Conservation (phyloP, 35 echinoderm and acorn worm genomes). For the Ptychodera flava region DNA sequence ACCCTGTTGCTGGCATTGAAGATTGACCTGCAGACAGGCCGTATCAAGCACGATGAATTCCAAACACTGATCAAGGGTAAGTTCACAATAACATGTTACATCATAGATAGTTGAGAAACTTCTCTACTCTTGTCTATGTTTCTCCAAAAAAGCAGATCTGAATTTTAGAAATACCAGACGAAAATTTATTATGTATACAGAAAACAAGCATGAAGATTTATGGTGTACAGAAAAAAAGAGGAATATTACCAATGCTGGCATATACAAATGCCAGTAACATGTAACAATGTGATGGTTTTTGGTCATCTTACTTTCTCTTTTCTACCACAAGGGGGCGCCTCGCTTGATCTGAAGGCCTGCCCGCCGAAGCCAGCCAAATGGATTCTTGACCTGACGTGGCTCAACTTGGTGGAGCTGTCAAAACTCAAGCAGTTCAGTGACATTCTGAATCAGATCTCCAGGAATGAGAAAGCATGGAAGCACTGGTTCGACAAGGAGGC, state of each 20-base stretch:
- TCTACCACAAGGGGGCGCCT: slow-evolving; percentile 97
- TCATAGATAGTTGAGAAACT: no score
- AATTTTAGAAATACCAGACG: no score
- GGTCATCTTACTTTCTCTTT: no score
- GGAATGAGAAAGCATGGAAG: slow-evolving; percentile 98
- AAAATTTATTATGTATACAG: no score
- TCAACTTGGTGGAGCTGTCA: slow-evolving; percentile 89
- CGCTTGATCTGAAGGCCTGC: slow-evolving; percentile 85
- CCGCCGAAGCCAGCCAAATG: slow-evolving; percentile 89
- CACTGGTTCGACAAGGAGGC: slow-evolving; percentile 99
- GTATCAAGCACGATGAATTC: slow-evolving; percentile 93
- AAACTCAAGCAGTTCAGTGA: slow-evolving; percentile 93
- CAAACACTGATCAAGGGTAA: slow-evolving; percentile 87
- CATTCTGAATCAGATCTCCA: slow-evolving; percentile 75
- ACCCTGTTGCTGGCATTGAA: slow-evolving; percentile 78
- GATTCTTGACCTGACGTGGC: slow-evolving; percentile 97
- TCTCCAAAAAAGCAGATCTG: no score
- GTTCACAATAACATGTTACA: neutral
- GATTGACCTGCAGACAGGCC: slow-evolving; percentile 78
- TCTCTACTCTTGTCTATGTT: no score
- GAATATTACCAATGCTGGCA: no score
- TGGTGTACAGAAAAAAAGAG: no score
- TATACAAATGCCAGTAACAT: no score
- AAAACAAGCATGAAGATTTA: no score
- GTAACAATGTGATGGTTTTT: no score